A percentile compares a stretch with the other conserved stretches of the same genome.
Evolutionary conservation across 2,113 vertebrate genomes (phyloP).

Genomic region (Xiphophorus maculatus): DNA sequence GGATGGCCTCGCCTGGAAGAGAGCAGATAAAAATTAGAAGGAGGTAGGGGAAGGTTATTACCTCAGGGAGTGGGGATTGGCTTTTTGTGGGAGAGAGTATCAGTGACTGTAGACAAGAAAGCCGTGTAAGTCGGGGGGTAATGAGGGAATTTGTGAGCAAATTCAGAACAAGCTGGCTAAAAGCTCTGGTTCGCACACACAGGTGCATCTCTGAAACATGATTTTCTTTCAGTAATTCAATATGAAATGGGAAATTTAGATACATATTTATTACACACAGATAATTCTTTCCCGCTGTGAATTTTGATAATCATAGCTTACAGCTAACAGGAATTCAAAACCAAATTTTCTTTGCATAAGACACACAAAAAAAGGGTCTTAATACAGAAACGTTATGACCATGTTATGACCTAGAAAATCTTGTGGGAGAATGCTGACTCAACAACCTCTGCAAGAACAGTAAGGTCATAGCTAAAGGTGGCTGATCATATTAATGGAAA

Average conservation of each 20-base stretch:
- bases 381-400: no score
- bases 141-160: slow-evolving; percentile 28
- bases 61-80: slow-evolving; percentile 17
- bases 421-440: not conserved
- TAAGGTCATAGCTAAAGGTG: no score
- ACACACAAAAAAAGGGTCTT: no score
- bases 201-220: not conserved
- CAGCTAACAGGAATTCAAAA: not conserved
- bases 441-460: not conserved
- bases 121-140: slow-evolving; percentile 30
- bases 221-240: not conserved
- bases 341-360: no score
- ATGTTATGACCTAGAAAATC: no score
- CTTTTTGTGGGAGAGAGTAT: not conserved
- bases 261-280: not conserved
- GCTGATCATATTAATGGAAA: not conserved
- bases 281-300: not conserved
- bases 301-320: not conserved
- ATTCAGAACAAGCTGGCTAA: slow-evolving; percentile 31
- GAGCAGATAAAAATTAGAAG: slow-evolving; percentile 53
- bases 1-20: slow-evolving; percentile 60
- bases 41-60: slow-evolving; percentile 27
- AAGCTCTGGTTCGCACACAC: slow-evolving; percentile 3
- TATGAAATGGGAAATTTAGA: not conserved
- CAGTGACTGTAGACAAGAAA: slow-evolving; percentile 10